phyloP scores from a whole-genome alignment of 1,140 invertebrate species.

The Pentalonia nigronervosa region DNA sequence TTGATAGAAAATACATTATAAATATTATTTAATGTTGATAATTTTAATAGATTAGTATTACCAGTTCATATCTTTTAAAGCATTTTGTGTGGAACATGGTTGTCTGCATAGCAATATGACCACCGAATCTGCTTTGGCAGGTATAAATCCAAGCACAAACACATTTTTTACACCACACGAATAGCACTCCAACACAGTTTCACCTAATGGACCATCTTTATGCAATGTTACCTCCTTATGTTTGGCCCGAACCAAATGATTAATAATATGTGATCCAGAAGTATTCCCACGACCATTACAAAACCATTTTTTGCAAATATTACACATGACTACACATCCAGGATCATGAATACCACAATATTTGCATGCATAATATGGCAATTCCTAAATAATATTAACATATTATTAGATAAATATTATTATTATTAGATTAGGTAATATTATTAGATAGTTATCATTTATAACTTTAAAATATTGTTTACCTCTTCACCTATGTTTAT shows the following conservation, averaged over 20 bases:
- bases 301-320: slow-evolving; percentile 99
- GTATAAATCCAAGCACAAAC: slow-evolving; percentile 98
- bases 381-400: slow-evolving; percentile 70
- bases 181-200: slow-evolving; percentile 98
- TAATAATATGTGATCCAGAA: slow-evolving; percentile 97
- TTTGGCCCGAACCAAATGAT: slow-evolving; percentile 96
- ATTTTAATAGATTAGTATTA: slow-evolving; percentile 63
- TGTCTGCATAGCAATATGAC: slow-evolving; percentile 97
- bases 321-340: slow-evolving; percentile 96
- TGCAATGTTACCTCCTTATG: slow-evolving; percentile 99
- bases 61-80: slow-evolving; percentile 98
- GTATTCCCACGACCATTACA: slow-evolving; percentile 98
- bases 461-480: neutral
- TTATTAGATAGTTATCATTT: neutral
- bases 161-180: slow-evolving; percentile 97
- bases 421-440: neutral
- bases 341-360: slow-evolving; percentile 99
- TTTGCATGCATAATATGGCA: slow-evolving; percentile 94
- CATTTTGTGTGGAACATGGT: slow-evolving; percentile 96
- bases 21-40: neutral
- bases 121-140: slow-evolving; percentile 98
- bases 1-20: neutral
- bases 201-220: slow-evolving; percentile 94
- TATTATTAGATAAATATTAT: neutral
- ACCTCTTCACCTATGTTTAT: too few species aligned